Conservation (phyloP, 2,113 vertebrate genomes). For the Podilymbus podiceps region DNA sequence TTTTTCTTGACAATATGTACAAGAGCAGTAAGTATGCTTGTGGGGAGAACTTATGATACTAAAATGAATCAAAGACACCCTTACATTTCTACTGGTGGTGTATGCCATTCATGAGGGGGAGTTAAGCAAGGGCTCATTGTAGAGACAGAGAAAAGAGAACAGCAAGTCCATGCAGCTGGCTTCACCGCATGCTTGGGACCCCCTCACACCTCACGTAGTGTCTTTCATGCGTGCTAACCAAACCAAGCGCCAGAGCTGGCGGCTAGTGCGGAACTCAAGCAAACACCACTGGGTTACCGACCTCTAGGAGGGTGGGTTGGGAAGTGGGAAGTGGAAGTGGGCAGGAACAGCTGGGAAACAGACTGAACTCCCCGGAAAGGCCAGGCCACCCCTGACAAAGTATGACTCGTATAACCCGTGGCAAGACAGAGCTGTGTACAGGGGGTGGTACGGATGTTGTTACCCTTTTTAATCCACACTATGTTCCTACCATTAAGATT, state of each 20-base stretch:
- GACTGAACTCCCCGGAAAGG: not conserved
- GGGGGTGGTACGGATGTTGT: rapidly evolving
- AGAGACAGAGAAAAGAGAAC: not conserved
- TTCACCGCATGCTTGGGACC: not conserved
- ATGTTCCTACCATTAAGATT: not conserved
- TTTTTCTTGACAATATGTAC: not conserved
- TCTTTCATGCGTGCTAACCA: not conserved
- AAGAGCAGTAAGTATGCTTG: not conserved
- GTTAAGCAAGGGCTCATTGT: not conserved
- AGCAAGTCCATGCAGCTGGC: not conserved
- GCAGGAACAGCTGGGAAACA: not conserved
- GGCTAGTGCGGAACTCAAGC: not conserved
- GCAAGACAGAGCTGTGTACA: not conserved
- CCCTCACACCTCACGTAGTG: not conserved
- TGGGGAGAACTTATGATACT: not conserved
- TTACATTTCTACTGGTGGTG: not conserved
- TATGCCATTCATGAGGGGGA: not conserved
- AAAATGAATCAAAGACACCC: not conserved
- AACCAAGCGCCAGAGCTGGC: not conserved
- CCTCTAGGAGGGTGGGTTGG: not conserved
- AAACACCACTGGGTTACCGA: not conserved
- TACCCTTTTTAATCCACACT: not conserved
- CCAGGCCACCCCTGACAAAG: not conserved
- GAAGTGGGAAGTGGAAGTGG: rapidly evolving
- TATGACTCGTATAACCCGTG: not conserved